Evolutionary conservation across 1,140 invertebrate genomes (phyloP), one percentile per base, ranked within the genome.

Genomic region (Dendrolimus punctatus): DNA sequence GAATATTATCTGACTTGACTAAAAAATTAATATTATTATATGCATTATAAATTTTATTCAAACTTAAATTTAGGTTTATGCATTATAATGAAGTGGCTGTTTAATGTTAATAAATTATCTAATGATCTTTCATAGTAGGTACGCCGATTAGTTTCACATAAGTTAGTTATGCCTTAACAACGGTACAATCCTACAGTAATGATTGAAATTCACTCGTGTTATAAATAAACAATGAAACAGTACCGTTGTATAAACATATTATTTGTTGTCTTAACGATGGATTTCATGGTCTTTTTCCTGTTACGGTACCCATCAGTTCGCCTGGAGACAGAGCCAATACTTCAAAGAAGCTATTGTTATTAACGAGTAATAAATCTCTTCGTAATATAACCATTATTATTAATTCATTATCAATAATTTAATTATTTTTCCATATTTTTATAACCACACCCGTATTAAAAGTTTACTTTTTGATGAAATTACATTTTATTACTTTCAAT

Each of bases 321-420:
- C 94, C 91, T 96, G 95, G 95, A 95, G 94, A 91, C 93, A 94
- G 93, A 96, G 94, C 92, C 91, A 94, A 90, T 93, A 96, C 93
- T 96, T 96, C 95, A 95, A 92, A 92, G 94, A 96, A 91, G 94
- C 94, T 89, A 95, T 96, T 90, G 93, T 91, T 87, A 90, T 86
- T 76, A 82, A 86, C 77, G 86, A 88, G 86, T 88, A 88, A 88
- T 85, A 73, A 77, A 74, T 76, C 72, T 85, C 71, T 86, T 83
- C 79, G 76, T 86, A 80, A 80, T 87, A 83, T 75, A 66, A 67
- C 69, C 73, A 74, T 76, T 72, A 71, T 76, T 71, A 74, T 75
- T 80, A 70, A 76, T 79, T 77, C 68, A 74, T 81, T 87, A 73
- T 45, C 51, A 65, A 69, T 71, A 51, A 52, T 55, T 55, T 43